A percentile compares a stretch with the other conserved stretches of the same genome.
These are phyloP conservation scores for Papilio xuthus DNA, from an alignment of 1,140 invertebrate species.

Conservation along the genomic window DNA sequence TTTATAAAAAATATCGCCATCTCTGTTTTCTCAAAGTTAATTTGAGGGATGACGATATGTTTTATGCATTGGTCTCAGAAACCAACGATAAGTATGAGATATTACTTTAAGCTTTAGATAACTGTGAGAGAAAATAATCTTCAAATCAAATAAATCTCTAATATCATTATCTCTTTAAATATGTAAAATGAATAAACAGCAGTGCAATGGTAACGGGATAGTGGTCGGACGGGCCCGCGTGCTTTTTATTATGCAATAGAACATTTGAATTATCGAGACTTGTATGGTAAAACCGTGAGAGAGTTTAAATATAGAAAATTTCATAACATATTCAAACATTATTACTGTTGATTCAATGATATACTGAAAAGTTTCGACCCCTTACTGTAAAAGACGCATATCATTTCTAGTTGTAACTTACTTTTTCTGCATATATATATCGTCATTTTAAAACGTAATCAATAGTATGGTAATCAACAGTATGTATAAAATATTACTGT, in stretches of 20 bases:
- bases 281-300: constrained; percentile 48
- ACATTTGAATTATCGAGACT: constrained; percentile 47
- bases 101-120: constrained; percentile 4
- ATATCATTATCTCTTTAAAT: neutral
- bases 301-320: constrained; percentile 31
- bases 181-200: constrained; percentile 25
- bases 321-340: neutral
- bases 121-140: neutral
- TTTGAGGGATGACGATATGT: too few species aligned
- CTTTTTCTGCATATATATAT: too few species aligned
- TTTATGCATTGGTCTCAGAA: too few species aligned
- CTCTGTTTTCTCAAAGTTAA: too few species aligned
- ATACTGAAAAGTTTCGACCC: neutral
- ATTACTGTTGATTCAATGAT: neutral
- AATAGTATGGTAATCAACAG: too few species aligned
- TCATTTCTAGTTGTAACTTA: too few species aligned
- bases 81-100: neutral
- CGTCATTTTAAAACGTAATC: too few species aligned
- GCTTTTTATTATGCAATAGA: constrained; percentile 59
- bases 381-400: neutral
- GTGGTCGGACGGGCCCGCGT: constrained; percentile 49
- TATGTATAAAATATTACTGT: too few species aligned
- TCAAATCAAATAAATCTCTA: constrained; percentile 8
- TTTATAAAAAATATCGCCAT: too few species aligned
- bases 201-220: constrained; percentile 59